Conservation (phyloP, 2,888 invertebrate species). For the Ischnura elegans region DNA sequence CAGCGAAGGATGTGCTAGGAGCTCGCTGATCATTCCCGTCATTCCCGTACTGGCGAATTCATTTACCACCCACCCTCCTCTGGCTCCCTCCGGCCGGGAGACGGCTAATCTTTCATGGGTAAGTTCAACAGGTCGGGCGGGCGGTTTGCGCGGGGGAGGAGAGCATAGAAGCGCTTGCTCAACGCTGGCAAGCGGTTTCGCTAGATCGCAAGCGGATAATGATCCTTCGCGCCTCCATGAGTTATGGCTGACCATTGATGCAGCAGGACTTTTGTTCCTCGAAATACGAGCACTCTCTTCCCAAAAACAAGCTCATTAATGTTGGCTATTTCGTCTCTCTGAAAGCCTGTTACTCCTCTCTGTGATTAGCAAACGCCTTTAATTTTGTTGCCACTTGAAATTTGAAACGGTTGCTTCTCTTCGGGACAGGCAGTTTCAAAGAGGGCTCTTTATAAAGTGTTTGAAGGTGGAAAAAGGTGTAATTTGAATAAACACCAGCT, state of each 20-base stretch:
- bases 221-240: neutral
- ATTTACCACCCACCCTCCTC: neutral
- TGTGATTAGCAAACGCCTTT: neutral
- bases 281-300: neutral
- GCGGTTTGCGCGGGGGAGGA: neutral
- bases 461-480: neutral
- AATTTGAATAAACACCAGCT: neutral
- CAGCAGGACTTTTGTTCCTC: neutral
- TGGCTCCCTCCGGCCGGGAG: neutral
- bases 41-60: neutral
- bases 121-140: neutral
- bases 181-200: neutral
- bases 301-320: neutral
- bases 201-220: slow-evolving; percentile 12
- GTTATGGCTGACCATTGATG: slow-evolving; percentile 35
- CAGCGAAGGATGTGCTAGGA: neutral
- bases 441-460: neutral
- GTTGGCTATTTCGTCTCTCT: neutral
- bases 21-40: neutral
- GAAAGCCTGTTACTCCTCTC: neutral
- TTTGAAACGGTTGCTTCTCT: neutral
- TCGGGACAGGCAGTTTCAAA: neutral
- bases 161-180: neutral
- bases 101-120: neutral
- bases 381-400: neutral